Evolutionary conservation across 2,888 invertebrate species (phyloP).

Genomic region (Aproaerema taeniolella): DNA sequence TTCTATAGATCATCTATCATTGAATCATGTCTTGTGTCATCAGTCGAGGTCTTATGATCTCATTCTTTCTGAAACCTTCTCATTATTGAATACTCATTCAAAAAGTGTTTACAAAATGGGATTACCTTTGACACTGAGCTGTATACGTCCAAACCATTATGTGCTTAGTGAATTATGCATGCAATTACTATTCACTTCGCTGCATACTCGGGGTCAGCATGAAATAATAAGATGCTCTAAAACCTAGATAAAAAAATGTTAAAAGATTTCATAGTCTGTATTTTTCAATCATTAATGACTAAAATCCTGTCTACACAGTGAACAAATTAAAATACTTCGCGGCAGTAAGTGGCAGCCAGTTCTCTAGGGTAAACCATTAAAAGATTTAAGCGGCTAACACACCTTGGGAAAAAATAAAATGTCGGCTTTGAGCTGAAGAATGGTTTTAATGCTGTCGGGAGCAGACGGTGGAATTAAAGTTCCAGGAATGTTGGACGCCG

Average conservation of each 20-base stretch:
- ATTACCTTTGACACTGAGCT: no score
- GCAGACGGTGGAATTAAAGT: slow-evolving; percentile 34
- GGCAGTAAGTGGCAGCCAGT: slow-evolving; percentile 1
- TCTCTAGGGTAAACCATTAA: slow-evolving; percentile 4
- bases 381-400: slow-evolving; percentile 6
- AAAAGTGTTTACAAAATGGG: no score
- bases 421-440: slow-evolving; percentile 25
- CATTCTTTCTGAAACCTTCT: slow-evolving; percentile 49
- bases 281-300: no score
- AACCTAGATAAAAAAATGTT: no score
- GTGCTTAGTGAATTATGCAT: no score
- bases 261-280: no score
- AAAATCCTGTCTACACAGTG: no score
- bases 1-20: slow-evolving; percentile 28
- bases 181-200: no score
- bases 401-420: slow-evolving; percentile 25
- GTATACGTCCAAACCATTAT: no score
- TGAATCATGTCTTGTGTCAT: slow-evolving; percentile 59
- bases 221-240: no score
- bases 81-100: slow-evolving; percentile 3
- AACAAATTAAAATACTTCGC: slow-evolving; percentile 7
- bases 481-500: slow-evolving; percentile 32
- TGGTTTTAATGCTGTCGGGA: slow-evolving; percentile 34
- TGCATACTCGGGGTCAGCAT: no score
- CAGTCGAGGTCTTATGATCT: slow-evolving; percentile 58